Base-by-base conservation (phyloP, 1,140 invertebrate genomes). In the Saxidomus purpurata region DNA sequence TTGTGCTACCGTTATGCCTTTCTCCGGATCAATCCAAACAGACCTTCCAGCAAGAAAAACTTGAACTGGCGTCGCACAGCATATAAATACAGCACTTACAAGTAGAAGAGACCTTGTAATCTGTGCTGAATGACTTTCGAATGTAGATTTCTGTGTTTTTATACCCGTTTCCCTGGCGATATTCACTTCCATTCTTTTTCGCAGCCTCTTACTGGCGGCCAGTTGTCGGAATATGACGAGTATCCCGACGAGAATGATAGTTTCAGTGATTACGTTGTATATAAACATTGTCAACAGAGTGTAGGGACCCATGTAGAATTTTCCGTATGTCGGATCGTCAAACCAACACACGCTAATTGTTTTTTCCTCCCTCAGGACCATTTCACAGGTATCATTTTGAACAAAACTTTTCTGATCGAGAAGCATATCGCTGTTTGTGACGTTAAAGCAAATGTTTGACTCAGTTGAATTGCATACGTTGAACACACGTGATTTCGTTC, bases 81-180 rank as follows among this genome's bases (percentile, higher is more conserved):
- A 36, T 0, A 83, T 8, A 55, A 83, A 83, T 25, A 67, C 81
- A 4, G 28, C 17, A 34, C 40, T 83, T 1, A 83, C 61, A 4
- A 63, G 52, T 0, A 80, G 77, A 9, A 80, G 47, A 34, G 77
- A 31, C 28, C 28, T 19, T 0, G 77, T 80, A 19, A 80, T 76
- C 25, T 76, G 71, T 2, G 25, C 22, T 28, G 71, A 40, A 40
- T 76, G 40, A 11, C 2, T 76, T 8, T 76, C 40, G 11, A 43
- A 25, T 3, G 19, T 49, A 8, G n/a, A n/a, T 28, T 47, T 76
- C 31, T 71, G 3, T 22, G 1, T 3, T 3, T 28, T 36, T 13
- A 76, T 8, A 6, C 22, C 38, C 6, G 40, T 25, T 3, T 47
- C n/a, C 6, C 40, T 13, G 2, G 22, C 15, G 4, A 13, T 3